Conservation (phyloP, 37 sponge, comb jelly and placozoan species). For the Sycon ciliatum region DNA sequence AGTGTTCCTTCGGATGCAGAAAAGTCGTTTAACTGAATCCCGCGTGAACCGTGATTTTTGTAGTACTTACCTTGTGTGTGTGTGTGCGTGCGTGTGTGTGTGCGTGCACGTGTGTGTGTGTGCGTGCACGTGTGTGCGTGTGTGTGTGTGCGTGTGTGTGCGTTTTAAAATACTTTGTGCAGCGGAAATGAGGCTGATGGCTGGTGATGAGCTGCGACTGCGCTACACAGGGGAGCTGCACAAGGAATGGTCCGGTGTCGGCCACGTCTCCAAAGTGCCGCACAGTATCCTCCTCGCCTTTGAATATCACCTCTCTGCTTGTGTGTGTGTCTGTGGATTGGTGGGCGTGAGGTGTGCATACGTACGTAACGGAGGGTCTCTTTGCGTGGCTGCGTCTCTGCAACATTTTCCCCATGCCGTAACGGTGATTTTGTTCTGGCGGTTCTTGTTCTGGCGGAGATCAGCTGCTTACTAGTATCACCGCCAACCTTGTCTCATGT, state of each 20-base stretch:
- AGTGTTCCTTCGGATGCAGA: too few species aligned
- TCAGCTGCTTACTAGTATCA: too few species aligned
- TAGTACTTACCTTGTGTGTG: not conserved
- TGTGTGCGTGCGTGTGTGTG: slow-evolving; percentile 6
- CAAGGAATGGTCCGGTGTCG: slow-evolving; percentile 75
- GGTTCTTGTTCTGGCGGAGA: too few species aligned
- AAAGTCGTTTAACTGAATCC: too few species aligned
- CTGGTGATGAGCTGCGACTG: slow-evolving; percentile 87
- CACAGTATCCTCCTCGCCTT: slow-evolving; percentile 37
- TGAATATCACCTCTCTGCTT: too few species aligned
- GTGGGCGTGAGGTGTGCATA: too few species aligned
- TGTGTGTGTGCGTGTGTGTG: slow-evolving; percentile 10
- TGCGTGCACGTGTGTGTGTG: slow-evolving; percentile 2
- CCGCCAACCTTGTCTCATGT: too few species aligned
- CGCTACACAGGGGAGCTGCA: slow-evolving; percentile 36
- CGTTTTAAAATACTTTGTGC: not conserved
- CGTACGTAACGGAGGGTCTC: too few species aligned
- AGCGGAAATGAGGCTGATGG: slow-evolving; percentile 77
- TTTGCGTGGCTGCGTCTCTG: not conserved
- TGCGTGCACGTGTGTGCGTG: not conserved
- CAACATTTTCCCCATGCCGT: too few species aligned
- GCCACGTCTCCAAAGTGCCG: slow-evolving; percentile 86
- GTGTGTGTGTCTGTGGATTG: too few species aligned
- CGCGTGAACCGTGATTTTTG: not conserved
- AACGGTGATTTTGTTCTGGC: too few species aligned